Conservation (phyloP, 2,888 invertebrate genomes). For the Tenthredo notha region DNA sequence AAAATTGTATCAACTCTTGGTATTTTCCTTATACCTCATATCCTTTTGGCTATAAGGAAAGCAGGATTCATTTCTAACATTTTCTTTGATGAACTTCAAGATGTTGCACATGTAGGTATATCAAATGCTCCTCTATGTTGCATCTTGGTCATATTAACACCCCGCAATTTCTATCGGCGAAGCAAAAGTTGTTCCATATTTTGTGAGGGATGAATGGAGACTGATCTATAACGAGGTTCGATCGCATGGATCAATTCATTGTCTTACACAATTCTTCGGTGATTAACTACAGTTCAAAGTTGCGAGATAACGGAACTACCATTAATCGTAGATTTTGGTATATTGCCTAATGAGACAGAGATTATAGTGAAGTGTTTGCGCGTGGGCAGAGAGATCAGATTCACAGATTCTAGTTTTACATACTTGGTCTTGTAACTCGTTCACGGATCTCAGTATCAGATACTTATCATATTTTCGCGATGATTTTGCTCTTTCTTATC, state of each 20-base stretch:
- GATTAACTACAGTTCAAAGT: not conserved
- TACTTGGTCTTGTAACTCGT: not conserved
- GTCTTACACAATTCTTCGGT: not conserved
- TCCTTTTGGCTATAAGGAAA: not conserved
- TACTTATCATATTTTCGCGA: slow-evolving; percentile 5
- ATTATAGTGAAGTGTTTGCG: slow-evolving; percentile 4
- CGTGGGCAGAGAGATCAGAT: not conserved
- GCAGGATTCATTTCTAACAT: not conserved
- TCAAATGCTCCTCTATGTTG: not conserved
- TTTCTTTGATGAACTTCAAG: not conserved
- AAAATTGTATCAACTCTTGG: not conserved
- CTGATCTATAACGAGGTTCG: not conserved
- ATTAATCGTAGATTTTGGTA: not conserved
- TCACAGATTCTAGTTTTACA: not conserved
- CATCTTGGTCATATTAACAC: not conserved
- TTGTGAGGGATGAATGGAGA: not conserved
- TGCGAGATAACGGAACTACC: not conserved
- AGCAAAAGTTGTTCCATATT: not conserved
- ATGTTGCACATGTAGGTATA: not conserved
- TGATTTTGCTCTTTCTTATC: slow-evolving; percentile 35
- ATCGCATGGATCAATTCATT: not conserved
- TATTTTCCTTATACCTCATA: not conserved
- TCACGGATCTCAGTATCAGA: not conserved
- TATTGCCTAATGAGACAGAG: not conserved
- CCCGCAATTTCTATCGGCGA: not conserved